Percentiles rank a stretch among this genome's conserved stretches.
These are phyloP conservation scores for Galerucella nymphaeae DNA, from an alignment of 2,888 invertebrate species.

Conservation along the genomic window DNA sequence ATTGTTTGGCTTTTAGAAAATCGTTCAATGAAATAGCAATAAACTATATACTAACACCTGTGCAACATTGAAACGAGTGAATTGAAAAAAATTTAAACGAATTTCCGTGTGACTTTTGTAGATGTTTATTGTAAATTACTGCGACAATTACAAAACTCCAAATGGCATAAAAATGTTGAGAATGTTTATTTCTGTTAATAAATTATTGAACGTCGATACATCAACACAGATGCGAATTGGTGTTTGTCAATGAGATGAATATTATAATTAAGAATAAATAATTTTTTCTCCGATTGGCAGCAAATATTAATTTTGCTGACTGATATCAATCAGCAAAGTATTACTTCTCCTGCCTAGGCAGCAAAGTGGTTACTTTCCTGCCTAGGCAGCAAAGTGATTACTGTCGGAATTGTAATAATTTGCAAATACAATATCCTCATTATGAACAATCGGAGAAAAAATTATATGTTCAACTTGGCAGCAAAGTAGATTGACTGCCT, in stretches of 20 bases:
- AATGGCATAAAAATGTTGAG: conserved; percentile 29
- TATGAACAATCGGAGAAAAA: too few relatives aligned
- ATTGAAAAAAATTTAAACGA: conserved; percentile 45
- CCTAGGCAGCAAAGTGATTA: too few relatives aligned
- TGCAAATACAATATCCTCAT: too few relatives aligned
- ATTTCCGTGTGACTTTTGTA: conserved; percentile 52
- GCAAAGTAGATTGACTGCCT: too few relatives aligned
- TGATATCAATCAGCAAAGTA: too few relatives aligned
- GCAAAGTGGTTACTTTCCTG: too few relatives aligned
- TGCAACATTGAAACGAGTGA: conserved; percentile 54
- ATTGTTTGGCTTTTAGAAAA: conserved; percentile 57
- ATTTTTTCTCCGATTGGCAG: too few relatives aligned
- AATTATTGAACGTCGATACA: conserved; percentile 12
- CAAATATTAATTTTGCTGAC: too few relatives aligned
- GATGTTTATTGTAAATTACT: conserved; percentile 26
- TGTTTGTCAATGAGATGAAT: neutral
- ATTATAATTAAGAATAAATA: neutral
- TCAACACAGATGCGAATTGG: neutral
- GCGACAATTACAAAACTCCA: conserved; percentile 22
- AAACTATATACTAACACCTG: conserved; percentile 60
- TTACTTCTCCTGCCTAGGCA: too few relatives aligned
- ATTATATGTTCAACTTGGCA: too few relatives aligned
- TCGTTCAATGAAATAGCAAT: conserved; percentile 58
- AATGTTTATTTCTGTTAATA: conserved; percentile 27
- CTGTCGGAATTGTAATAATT: too few relatives aligned